Evolutionary conservation across 1,140 invertebrate species (phyloP).

Genomic region (Drosophila kurseongensis): DNA sequence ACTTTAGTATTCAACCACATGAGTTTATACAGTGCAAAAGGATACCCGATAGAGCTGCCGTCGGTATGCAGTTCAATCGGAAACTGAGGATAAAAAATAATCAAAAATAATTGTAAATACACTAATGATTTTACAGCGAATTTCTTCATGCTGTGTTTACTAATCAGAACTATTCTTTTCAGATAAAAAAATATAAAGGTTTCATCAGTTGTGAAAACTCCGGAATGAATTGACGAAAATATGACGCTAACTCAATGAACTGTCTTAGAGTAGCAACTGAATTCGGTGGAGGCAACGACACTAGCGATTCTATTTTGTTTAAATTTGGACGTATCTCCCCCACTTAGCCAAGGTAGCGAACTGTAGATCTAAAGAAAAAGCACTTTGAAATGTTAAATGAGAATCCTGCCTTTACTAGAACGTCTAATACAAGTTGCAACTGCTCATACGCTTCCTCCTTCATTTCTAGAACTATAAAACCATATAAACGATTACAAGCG

Average conservation of each 20-base stretch:
- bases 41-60: conserved; percentile 1
- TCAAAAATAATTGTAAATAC: conserved; percentile 6
- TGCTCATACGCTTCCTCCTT: not conserved
- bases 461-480: not conserved
- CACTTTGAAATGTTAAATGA: not conserved
- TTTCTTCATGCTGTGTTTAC: not conserved
- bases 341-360: not conserved
- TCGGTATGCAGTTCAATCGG: not conserved
- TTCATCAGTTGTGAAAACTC: not conserved
- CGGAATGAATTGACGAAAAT: conserved; percentile 1
- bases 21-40: not conserved
- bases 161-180: not conserved
- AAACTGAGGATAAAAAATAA: not conserved
- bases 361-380: not conserved
- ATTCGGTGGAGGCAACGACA: conserved; percentile 10
- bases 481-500: not conserved
- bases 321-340: not conserved
- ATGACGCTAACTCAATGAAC: conserved; percentile 6
- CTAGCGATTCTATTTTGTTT: not conserved
- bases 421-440: not conserved
- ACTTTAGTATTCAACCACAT: not conserved
- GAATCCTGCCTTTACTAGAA: not conserved
- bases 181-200: not conserved
- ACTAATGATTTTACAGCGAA: not conserved
- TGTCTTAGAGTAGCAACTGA: conserved; percentile 2